Conservation (phyloP, 2,113 vertebrate genomes). For the Solenodon paradoxus region DNA sequence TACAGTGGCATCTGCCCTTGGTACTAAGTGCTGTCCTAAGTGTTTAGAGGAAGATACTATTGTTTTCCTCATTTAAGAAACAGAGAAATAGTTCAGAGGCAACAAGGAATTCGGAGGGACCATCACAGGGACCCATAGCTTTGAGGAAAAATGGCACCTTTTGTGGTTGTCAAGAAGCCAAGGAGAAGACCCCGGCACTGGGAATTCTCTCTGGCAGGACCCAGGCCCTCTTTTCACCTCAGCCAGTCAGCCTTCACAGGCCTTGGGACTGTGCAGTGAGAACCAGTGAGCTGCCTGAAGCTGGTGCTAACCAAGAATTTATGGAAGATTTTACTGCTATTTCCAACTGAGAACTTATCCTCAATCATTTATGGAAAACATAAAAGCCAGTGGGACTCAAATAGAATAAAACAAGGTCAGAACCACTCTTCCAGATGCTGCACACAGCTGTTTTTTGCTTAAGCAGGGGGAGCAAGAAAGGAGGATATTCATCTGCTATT, state of each 20-base stretch:
- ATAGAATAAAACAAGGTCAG: conserved; percentile 80
- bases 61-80: background rate
- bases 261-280: background rate
- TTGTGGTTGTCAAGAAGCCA: background rate
- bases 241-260: background rate
- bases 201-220: background rate
- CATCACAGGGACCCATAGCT: background rate
- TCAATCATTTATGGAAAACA: conserved; percentile 82
- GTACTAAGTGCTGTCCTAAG: background rate
- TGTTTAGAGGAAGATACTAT: background rate
- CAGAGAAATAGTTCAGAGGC: background rate
- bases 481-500: background rate
- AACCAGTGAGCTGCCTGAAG: background rate
- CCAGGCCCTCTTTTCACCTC: background rate
- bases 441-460: conserved; percentile 81
- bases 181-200: accelerated
- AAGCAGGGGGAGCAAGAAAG: conserved; percentile 4
- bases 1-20: background rate
- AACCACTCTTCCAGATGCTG: conserved; percentile 81
- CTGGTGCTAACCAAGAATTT: conserved; percentile 74
- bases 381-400: conserved; percentile 83
- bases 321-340: conserved; percentile 76
- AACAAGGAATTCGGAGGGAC: background rate
- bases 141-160: background rate
- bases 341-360: conserved; percentile 82